Base-by-base conservation (phyloP, 2,888 invertebrate genomes). In the Ichneumoninae sp. region DNA sequence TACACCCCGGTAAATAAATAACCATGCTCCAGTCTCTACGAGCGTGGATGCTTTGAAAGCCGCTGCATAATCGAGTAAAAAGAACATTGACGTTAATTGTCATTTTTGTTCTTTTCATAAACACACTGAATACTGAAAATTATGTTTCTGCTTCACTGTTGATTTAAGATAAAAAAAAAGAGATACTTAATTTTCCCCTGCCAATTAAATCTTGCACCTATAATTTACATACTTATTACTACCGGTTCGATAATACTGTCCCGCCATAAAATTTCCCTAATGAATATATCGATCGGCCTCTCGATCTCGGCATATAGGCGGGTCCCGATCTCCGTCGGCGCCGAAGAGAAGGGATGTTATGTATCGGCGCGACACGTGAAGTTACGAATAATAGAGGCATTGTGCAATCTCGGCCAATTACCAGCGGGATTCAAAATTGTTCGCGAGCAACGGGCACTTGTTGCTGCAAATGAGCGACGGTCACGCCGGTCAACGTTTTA, bases 391-490 rank as follows among this genome's bases (percentile, higher is more conserved):
- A 54, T 22, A 1, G 57, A 44, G 7, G 52, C 1, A 57, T 76
- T 68, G 76, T 68, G 66, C 36, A 36, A 66, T 57, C 50, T 40
- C 22, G 40, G 40, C 54, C 54, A 22, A 57, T 73, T 54, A 22
- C 54, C 40, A 36, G 30, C 44, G n/a, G n/a, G 26, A 44, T 5
- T 40, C 52, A 50, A 69, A 77, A 60, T 69, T 69, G 13, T 19
- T 44, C 19, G n/a, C 47, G 40, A 47, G 40, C 69, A 47, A 47
- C 19, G 22, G 10, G 19, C 47, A 57, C 57, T 44, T 60, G 63
- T 77, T 57, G 16, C 54, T 57, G 68, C 40, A 69, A 69, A 68
- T 47, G 47, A 66, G 13, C 44, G 36, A 74, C 63, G 8, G 44
- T 54, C 16, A 54, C 54, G 36, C 44, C n/a, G 44, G 47, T 19